Percentiles rank a stretch among this genome's conserved stretches.
These are phyloP conservation scores for Tetranychus piercei DNA, from an alignment of 2,888 invertebrate genomes.

Conservation along the genomic window DNA sequence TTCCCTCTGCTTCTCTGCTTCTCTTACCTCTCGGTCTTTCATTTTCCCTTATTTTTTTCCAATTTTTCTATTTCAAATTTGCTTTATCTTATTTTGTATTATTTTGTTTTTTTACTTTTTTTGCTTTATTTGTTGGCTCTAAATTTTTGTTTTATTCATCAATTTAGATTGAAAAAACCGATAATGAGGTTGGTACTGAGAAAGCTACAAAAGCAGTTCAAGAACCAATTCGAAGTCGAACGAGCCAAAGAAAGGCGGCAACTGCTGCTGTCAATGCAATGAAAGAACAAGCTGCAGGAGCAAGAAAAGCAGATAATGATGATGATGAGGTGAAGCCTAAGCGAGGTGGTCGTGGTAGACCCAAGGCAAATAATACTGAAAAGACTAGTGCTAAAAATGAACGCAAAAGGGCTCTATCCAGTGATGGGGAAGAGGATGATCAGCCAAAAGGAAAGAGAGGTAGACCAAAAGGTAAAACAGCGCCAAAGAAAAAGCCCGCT, in stretches of 20 bases:
- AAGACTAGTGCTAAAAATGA: not conserved
- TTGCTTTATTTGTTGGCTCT: not conserved
- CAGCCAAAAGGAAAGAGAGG: not conserved
- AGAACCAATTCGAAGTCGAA: constrained; percentile 1
- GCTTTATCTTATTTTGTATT: not conserved
- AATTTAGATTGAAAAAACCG: not conserved
- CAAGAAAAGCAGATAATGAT: not conserved
- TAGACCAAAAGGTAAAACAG: not conserved
- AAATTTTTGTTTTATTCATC: not conserved
- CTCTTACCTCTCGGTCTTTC: not conserved
- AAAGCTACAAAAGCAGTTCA: not conserved
- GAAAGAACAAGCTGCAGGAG: not conserved
- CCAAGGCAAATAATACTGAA: not conserved
- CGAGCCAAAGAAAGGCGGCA: not conserved
- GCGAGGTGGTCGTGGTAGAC: not conserved
- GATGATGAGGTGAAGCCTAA: not conserved
- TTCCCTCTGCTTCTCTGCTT: not conserved
- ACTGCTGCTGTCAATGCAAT: not conserved
- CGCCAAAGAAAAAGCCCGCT: not conserved
- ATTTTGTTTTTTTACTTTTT: not conserved
- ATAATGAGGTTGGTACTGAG: not conserved
- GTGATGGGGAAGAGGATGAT: not conserved
- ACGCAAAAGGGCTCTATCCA: not conserved
- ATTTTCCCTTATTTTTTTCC: not conserved
- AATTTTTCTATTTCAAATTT: not conserved